Evolutionary conservation across 2,888 invertebrate species (phyloP).

Genomic region (Tiphia femorata): DNA sequence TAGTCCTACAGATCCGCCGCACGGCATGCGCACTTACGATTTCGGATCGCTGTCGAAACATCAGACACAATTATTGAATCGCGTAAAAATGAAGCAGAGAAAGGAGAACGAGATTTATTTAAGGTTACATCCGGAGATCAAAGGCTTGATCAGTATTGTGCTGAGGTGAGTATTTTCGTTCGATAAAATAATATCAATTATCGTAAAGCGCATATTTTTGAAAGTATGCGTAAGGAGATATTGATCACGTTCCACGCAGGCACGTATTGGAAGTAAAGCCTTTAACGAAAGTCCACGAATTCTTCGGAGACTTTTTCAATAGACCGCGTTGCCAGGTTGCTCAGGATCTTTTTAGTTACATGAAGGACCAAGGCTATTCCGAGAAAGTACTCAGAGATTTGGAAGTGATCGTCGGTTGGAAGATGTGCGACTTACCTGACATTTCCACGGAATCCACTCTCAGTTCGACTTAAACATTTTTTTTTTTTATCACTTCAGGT

Average conservation of each 20-base stretch:
- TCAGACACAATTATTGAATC: conserved; percentile 32
- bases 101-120: conserved; percentile 42
- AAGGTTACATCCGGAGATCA: conserved; percentile 41
- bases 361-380: conserved; percentile 29
- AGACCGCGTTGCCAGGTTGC: conserved; percentile 37
- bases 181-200: no score
- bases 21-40: conserved; percentile 39
- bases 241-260: no score
- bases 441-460: no score
- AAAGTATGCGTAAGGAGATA: no score
- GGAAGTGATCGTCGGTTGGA: no score
- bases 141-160: conserved; percentile 39
- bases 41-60: conserved; percentile 25
- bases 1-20: conserved; percentile 39
- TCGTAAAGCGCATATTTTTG: no score
- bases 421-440: no score
- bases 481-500: no score
- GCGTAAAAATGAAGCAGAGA: conserved; percentile 33
- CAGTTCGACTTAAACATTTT: no score
- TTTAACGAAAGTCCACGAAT: conserved; percentile 29
- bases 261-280: conserved; percentile 36
- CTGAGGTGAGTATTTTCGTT: conserved; percentile 35
- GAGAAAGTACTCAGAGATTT: no score
- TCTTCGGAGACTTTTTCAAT: conserved; percentile 39
- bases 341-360: conserved; percentile 43